Evolutionary conservation across 2,888 invertebrate species (phyloP), one percentile per base, ranked within the genome.

Genomic region (Zhuqinia jingwanae): DNA sequence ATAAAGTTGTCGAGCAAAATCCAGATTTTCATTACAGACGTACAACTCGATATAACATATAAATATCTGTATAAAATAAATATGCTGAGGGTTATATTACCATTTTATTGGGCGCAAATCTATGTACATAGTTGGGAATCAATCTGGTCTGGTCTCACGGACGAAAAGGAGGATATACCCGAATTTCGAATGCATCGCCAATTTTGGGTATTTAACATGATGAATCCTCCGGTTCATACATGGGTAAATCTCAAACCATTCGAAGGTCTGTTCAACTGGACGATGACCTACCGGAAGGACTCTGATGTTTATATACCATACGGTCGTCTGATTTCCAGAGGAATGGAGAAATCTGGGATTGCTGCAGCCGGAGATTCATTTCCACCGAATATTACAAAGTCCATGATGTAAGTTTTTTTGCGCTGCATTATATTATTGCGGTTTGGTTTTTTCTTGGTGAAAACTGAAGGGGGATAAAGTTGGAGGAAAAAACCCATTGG

Each of bases 211-310:
- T 90, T 89, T 58, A 81, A 88, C 50, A 88, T 89, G 88, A 85
- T 88, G 56, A 89, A 90, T 58, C 85, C 89, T 20, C 89, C 90
- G n/a, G 85, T 65, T 25, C 88, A 90, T 63, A 89, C 89, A 2
- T 88, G 89, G 87, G 79, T 88, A 36, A 83, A 89, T 58, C 78
- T 90, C 3, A 70, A 82, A 22, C 87, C 87, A 10, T 88, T 88
- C 25, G 87, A 88, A 42, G n/a, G n/a, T n/a, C n/a, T n/a, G n/a
- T n/a, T n/a, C n/a, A n/a, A n/a, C n/a, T n/a, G n/a, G n/a, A n/a
- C n/a, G n/a, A n/a, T n/a, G n/a, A n/a, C n/a, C n/a, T n/a, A n/a
- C n/a, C n/a, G n/a, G n/a, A n/a, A n/a, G n/a, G n/a, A n/a, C n/a
- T n/a, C n/a, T n/a, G n/a, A n/a, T n/a, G n/a, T n/a, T n/a, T n/a